These are phyloP conservation scores for Antheraea mylitta DNA, from an alignment of 1,140 invertebrate species.

Conservation along the genomic window DNA sequence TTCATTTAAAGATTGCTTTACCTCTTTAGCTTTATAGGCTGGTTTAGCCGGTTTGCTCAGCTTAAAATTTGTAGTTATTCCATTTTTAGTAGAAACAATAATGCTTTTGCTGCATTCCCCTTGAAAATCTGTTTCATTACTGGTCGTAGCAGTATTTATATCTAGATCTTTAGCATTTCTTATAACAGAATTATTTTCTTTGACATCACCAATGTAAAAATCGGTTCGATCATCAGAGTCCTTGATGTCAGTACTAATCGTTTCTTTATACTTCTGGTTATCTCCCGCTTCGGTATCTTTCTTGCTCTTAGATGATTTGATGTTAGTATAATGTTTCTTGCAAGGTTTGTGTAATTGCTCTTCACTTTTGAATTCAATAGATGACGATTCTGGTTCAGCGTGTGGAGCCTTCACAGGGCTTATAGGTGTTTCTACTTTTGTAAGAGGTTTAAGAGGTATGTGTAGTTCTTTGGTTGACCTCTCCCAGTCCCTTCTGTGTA, in stretches of 20 bases:
- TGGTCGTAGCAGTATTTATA: neutral
- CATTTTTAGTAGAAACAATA: neutral
- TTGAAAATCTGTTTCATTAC: neutral
- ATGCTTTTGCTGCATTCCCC: neutral
- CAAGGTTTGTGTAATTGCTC: conserved; percentile 36
- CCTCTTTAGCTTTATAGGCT: conserved; percentile 47
- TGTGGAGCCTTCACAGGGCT: conserved; percentile 21
- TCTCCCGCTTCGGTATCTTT: conserved; percentile 17
- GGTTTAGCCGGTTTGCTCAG: conserved; percentile 14
- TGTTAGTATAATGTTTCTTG: conserved; percentile 69
- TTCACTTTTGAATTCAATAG: conserved; percentile 19
- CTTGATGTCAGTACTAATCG: conserved; percentile 46
- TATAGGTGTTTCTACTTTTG: conserved; percentile 13
- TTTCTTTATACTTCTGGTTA: conserved; percentile 12
- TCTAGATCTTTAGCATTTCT: neutral
- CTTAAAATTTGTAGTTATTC: neutral
- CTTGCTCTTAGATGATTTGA: conserved; percentile 54
- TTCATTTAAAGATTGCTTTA: conserved; percentile 62
- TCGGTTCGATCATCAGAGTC: conserved; percentile 48
- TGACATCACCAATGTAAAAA: conserved; percentile 54
- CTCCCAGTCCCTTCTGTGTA: conserved; percentile 68
- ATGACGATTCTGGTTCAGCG: conserved; percentile 26
- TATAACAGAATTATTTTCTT: neutral
- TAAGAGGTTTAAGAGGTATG: conserved; percentile 50
- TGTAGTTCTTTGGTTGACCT: conserved; percentile 57